Evolutionary conservation across 2,888 invertebrate species (phyloP).

Genomic region (Drepana falcataria): DNA sequence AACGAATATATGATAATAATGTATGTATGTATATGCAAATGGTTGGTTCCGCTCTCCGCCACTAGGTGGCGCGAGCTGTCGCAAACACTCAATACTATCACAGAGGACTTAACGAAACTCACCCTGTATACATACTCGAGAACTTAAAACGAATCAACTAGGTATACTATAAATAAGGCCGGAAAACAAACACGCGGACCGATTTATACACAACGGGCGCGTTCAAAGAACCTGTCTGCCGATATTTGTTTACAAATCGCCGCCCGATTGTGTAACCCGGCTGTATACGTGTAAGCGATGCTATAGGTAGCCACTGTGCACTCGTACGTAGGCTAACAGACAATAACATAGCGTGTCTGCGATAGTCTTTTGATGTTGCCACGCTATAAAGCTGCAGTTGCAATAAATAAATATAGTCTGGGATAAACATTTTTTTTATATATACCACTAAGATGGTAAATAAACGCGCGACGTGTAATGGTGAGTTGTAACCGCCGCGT

Average conservation of each 20-base stretch:
- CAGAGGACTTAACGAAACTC: too few relatives aligned
- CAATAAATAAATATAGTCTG: too few relatives aligned
- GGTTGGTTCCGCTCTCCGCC: background rate
- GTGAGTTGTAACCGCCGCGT: too few relatives aligned
- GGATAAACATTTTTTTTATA: too few relatives aligned
- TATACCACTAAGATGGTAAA: too few relatives aligned
- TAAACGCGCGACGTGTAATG: too few relatives aligned
- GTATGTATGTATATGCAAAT: background rate
- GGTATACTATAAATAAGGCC: conserved; percentile 20
- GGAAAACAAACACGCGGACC: conserved; percentile 18
- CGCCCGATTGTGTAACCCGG: conserved; percentile 17
- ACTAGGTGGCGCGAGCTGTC: background rate
- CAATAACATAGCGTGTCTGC: too few relatives aligned
- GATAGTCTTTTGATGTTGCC: too few relatives aligned
- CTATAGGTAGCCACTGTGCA: background rate
- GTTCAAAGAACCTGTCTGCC: conserved; percentile 22
- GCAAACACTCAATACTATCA: too few relatives aligned
- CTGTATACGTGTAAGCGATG: background rate
- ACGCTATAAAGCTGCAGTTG: too few relatives aligned
- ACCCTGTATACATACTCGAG: background rate
- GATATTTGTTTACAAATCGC: conserved; percentile 2
- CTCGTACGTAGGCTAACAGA: too few relatives aligned
- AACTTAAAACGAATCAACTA: background rate
- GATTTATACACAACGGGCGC: conserved; percentile 18
- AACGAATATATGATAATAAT: too few relatives aligned